Percentiles rank a stretch among this genome's conserved stretches.
Conservation (phyloP, 37 sponge, comb jelly and placozoan genomes). For the Diacarnus erythraeanus region DNA sequence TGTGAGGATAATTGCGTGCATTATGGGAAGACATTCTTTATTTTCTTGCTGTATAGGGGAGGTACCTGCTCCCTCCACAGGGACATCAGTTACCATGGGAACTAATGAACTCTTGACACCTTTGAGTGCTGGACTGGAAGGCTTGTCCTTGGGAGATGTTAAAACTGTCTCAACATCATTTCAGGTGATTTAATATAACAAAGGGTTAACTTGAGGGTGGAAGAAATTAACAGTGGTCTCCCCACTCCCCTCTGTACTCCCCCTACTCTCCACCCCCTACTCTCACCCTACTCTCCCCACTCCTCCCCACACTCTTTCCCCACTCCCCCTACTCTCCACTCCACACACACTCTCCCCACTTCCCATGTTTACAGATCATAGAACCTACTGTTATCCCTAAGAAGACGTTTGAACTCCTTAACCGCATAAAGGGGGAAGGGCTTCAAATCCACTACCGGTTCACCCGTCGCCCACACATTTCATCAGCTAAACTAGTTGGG, state of each 20-base stretch:
- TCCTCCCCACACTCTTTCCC: no score
- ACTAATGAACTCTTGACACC: constrained; percentile 43
- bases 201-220: background rate
- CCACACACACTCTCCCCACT: no score
- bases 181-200: background rate
- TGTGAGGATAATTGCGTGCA: constrained; percentile 22
- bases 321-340: no score
- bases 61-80: constrained; percentile 1
- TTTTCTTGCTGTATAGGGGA: background rate
- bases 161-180: background rate
- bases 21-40: background rate
- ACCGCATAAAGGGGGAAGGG: constrained; percentile 74
- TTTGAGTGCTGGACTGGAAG: constrained; percentile 24
- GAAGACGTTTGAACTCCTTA: constrained; percentile 57
- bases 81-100: constrained; percentile 1
- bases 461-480: constrained; percentile 65
- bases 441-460: constrained; percentile 70
- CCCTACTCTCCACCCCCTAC: no score
- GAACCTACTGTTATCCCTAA: constrained; percentile 36
- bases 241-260: no score
- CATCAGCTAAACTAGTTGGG: constrained; percentile 70
- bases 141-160: background rate
- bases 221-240: no score
- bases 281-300: no score
- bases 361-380: constrained; percentile 23